Evolutionary conservation across 2,113 vertebrate species (phyloP), one percentile per base, ranked within the genome.

Genomic region (Empidonax traillii): DNA sequence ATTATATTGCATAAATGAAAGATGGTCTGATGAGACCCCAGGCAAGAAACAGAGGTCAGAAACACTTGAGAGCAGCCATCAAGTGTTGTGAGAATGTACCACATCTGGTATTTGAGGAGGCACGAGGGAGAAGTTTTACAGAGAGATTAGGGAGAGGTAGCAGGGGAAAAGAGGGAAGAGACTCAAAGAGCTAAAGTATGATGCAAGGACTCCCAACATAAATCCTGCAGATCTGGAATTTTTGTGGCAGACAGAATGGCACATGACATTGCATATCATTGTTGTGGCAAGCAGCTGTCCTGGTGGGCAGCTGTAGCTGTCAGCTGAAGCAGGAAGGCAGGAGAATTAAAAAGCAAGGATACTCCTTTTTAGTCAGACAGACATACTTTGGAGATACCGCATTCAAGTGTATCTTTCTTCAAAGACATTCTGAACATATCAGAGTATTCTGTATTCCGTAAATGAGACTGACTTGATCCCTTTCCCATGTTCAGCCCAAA

Each of bases 21-120:
- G 49, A 31, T 6, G 12, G 15, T 22, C 23, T 71, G 51, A 69
- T 78, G 28, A 87, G 53, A 58, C 49, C 18, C 16, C 35, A 61
- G 31, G 41, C 1, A 7, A 92, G 44, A 75, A 33, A 8, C 20
- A 58, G 30, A 28, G 30, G 11, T 69, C 72, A 67, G 56, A 83
- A 79, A 51, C 59, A 12, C 33, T 66, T 69, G 46, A 35, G 16
- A 77, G 28, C n/a, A 74, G n/a, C 25, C 39, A 14, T 24, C 33
- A 31, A 39, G 14, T 3, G 8, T 9, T 58, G 41, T 52, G 30
- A 85, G n/a, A 76, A 75, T 15, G 24, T 53, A 7, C 21, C 24
- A 12, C 1, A 0, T 35, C 37, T 76, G 44, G 7, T 51, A 21
- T n/a, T 72, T 0, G 1, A 89, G 35, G 10, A 56, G 15, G 11